These are phyloP conservation scores for Lycaon pictus DNA, from an alignment of 2,113 vertebrate genomes.

Conservation along the genomic window DNA sequence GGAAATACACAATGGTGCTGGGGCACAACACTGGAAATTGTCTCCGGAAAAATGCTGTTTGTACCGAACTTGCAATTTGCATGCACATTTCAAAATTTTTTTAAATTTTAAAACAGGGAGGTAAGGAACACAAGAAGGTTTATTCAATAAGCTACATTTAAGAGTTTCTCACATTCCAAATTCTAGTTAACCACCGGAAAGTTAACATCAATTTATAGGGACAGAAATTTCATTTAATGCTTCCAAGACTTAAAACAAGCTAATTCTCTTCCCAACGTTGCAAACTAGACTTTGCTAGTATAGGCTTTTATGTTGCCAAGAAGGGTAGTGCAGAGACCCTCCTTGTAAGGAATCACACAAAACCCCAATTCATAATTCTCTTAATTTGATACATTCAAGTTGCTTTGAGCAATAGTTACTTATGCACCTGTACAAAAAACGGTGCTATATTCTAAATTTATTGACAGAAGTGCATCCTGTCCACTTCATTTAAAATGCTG, in stretches of 20 bases:
- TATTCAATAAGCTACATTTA: constrained; percentile 12
- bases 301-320: background rate
- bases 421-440: background rate
- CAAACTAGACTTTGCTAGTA: background rate
- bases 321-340: background rate
- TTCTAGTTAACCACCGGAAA: background rate
- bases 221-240: constrained; percentile 10
- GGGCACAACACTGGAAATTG: background rate
- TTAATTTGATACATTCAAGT: background rate
- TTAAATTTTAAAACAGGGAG: background rate
- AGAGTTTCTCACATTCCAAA: constrained; percentile 45
- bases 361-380: background rate
- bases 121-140: background rate
- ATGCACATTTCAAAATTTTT: background rate
- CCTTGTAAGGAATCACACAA: background rate
- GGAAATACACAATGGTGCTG: background rate
- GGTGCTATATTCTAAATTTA: background rate
- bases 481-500: background rate
- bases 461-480: background rate
- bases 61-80: background rate
- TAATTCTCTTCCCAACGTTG: background rate
- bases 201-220: background rate
- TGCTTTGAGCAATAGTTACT: background rate
- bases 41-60: background rate
- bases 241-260: constrained; percentile 8